Conservation (phyloP, 2,113 vertebrate species). For the Cryptotis parvus region DNA sequence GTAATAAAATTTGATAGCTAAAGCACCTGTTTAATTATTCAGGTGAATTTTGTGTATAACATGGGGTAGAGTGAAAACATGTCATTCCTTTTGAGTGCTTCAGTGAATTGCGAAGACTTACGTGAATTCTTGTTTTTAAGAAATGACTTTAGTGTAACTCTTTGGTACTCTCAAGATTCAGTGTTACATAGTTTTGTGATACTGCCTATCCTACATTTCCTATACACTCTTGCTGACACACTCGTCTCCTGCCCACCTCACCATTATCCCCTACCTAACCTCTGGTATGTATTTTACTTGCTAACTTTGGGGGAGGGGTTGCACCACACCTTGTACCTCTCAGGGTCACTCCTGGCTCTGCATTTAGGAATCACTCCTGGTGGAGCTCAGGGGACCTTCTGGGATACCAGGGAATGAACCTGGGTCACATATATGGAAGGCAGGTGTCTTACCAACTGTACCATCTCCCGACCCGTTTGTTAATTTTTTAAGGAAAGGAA, state of each 20-base stretch:
- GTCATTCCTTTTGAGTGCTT: slow-evolving; percentile 17
- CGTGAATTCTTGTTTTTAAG: slow-evolving; percentile 34
- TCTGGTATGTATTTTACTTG: too few species aligned
- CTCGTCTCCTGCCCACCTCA: too few species aligned
- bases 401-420: too few species aligned
- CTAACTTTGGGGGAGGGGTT: too few species aligned
- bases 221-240: background rate
- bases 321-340: too few species aligned
- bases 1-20: slow-evolving; percentile 62
- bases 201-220: background rate
- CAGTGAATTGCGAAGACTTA: slow-evolving; percentile 51
- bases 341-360: too few species aligned
- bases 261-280: too few species aligned
- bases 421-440: too few species aligned
- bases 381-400: too few species aligned
- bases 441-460: too few species aligned
- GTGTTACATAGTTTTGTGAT: slow-evolving; percentile 20
- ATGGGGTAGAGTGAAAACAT: slow-evolving; percentile 47
- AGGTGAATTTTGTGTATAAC: slow-evolving; percentile 59
- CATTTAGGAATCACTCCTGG: too few species aligned
- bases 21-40: slow-evolving; percentile 49
- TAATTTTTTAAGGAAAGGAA: slow-evolving; percentile 53
- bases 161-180: background rate
- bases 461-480: too few species aligned
- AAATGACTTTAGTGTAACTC: background rate